Conservation (phyloP, 2,113 vertebrate genomes). For the Poecilia latipinna region DNA sequence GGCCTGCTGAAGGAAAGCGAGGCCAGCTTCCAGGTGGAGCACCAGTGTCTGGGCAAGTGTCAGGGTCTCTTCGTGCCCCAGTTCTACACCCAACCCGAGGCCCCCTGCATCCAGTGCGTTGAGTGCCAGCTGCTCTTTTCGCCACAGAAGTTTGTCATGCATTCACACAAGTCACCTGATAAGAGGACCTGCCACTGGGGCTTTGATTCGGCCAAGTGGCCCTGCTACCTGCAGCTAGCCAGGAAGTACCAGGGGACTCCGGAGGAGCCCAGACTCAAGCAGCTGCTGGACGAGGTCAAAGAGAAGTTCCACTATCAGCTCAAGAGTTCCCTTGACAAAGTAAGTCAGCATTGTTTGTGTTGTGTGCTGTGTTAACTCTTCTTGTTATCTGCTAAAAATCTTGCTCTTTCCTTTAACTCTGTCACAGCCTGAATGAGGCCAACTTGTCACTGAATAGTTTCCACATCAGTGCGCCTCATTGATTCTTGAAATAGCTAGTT, state of each 20-base stretch:
- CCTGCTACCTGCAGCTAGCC: conserved; percentile 95
- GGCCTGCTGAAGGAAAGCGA: conserved; percentile 90
- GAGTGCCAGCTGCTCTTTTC: conserved; percentile 97
- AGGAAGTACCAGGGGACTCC: conserved; percentile 89
- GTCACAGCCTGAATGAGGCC: no score
- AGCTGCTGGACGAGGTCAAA: conserved; percentile 93
- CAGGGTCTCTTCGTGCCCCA: conserved; percentile 95
- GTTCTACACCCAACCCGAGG: conserved; percentile 92
- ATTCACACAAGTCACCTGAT: conserved; percentile 94
- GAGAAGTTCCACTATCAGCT: conserved; percentile 90
- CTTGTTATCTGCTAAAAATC: background rate
- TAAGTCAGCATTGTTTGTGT: conserved; percentile 76
- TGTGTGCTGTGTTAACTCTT: background rate
- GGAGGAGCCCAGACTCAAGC: conserved; percentile 87
- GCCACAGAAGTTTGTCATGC: conserved; percentile 97
- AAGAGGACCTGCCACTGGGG: conserved; percentile 99
- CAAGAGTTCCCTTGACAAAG: conserved; percentile 88
- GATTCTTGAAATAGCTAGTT: no score
- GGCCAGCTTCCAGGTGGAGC: conserved; percentile 95
- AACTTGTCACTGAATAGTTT: no score
- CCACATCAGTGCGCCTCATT: no score
- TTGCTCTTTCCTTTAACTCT: background rate
- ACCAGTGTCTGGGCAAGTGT: conserved; percentile 97
- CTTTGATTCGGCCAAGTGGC: conserved; percentile 97
- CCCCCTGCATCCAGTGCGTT: conserved; percentile 93